Evolutionary conservation across 2,888 invertebrate species (phyloP).

Genomic region (Hypolimnas misippus): DNA sequence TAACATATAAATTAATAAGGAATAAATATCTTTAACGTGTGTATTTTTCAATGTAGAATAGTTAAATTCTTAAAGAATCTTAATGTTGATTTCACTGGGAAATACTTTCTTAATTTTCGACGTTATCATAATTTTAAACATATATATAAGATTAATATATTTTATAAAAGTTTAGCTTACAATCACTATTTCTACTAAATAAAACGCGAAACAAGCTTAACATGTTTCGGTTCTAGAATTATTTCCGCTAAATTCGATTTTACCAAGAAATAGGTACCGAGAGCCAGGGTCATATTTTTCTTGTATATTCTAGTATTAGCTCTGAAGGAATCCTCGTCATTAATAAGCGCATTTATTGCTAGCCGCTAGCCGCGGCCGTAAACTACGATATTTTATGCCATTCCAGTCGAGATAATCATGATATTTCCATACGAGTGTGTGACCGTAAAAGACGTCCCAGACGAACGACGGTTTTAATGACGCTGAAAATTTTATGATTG

Average conservation of each 20-base stretch:
- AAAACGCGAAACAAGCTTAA: too few relatives aligned
- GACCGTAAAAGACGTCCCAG: constrained; percentile 35
- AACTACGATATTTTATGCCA: constrained; percentile 54
- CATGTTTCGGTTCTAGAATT: too few relatives aligned
- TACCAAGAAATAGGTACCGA: constrained; percentile 16
- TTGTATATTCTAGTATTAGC: constrained; percentile 32
- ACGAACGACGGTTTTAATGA: constrained; percentile 20
- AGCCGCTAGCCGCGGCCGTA: constrained; percentile 48
- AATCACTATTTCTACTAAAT: too few relatives aligned
- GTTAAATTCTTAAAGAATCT: too few relatives aligned
- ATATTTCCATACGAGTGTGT: constrained; percentile 46
- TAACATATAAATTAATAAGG: too few relatives aligned
- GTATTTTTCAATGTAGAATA: too few relatives aligned
- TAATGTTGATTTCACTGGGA: too few relatives aligned
- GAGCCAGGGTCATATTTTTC: constrained; percentile 29
- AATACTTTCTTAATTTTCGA: too few relatives aligned
- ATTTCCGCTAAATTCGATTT: background rate
- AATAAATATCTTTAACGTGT: too few relatives aligned
- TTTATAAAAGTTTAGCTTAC: too few relatives aligned
- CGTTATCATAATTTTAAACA: too few relatives aligned
- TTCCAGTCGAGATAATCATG: constrained; percentile 52
- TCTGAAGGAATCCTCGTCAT: constrained; percentile 43
- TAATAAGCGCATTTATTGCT: constrained; percentile 58
- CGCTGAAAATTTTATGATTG: constrained; percentile 1
- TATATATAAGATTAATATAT: too few relatives aligned